Evolutionary conservation across 2,888 invertebrate genomes (phyloP), one percentile per base, ranked within the genome.

Genomic region (Molanna angustata): DNA sequence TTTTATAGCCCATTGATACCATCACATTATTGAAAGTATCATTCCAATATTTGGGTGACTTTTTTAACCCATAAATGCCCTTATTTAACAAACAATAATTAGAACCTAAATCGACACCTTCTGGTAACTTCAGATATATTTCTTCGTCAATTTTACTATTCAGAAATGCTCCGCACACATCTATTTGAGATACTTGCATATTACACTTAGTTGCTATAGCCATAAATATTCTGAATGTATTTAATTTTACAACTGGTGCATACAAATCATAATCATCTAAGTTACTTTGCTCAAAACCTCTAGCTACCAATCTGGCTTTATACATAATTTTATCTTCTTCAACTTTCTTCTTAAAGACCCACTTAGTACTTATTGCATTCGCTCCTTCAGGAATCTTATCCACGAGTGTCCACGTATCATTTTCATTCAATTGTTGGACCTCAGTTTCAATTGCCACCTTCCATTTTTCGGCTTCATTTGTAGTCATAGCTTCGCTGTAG

Each of bases 131-230:
- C 13, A 37, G 4, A 37, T 17, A 37, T 9, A 37, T 16, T 37
- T 37, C 37, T 37, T 37, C 37, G 4, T 37, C 37, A 17, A 37
- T 37, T 9, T 37, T 18, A n/a, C 37, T 18, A 17, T 37, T 16
- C 18, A 37, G 13, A 11, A 37, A 37, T 7, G 37, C 37, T 3
- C 16, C 37, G 18, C 16, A 16, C 9, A 18, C 37, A 17, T 37
- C 37, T 37, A 37, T 17, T 9, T 37, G 37, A 37, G 16, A 9
- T 7, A 37, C 18, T n/a, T 37, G 17, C 37, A 16, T 17, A 37
- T 37, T 16, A 37, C 18, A 17, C 16, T 17, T 7, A 6, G 37
- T 37, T 17, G 37, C 37, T 16, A 37, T 17, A 13, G 37, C 37
- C 7, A 37, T 37, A 17, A 37, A 13, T 17, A 37, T 18, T 37